Evolutionary conservation across 2,888 invertebrate genomes (phyloP).

Genomic region (Lycophotia porphyrea): DNA sequence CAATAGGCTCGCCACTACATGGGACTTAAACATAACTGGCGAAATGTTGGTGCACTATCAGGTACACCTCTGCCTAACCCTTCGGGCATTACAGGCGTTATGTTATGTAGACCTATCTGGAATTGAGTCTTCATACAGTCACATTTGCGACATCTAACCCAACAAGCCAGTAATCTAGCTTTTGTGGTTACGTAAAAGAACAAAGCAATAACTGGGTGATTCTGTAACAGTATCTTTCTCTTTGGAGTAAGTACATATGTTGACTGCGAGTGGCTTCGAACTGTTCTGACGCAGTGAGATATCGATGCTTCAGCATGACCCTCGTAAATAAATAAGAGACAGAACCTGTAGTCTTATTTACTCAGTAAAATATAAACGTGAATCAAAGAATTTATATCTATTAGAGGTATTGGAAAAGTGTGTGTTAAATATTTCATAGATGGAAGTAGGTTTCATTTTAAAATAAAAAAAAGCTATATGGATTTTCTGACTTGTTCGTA

Average conservation of each 20-base stretch:
- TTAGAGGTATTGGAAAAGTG: conserved; percentile 11
- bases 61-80: too few species aligned
- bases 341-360: conserved; percentile 26
- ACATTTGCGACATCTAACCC: background rate
- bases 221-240: conserved; percentile 23
- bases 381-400: conserved; percentile 7
- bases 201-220: conserved; percentile 6
- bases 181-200: conserved; percentile 1
- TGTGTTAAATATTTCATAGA: background rate
- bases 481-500: background rate
- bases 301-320: conserved; percentile 31
- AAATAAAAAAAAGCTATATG: background rate
- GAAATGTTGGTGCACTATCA: too few species aligned
- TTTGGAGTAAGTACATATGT: conserved; percentile 29
- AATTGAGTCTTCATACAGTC: background rate
- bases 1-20: too few species aligned
- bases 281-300: conserved; percentile 38
- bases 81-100: too few species aligned
- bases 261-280: conserved; percentile 25
- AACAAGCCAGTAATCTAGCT: background rate
- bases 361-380: conserved; percentile 9
- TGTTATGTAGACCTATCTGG: background rate
- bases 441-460: background rate
- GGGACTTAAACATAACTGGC: too few species aligned
- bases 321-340: conserved; percentile 31